These are phyloP conservation scores for Protobothrops mucrosquamatus DNA, from an alignment of 2,113 vertebrate genomes.

Conservation along the genomic window DNA sequence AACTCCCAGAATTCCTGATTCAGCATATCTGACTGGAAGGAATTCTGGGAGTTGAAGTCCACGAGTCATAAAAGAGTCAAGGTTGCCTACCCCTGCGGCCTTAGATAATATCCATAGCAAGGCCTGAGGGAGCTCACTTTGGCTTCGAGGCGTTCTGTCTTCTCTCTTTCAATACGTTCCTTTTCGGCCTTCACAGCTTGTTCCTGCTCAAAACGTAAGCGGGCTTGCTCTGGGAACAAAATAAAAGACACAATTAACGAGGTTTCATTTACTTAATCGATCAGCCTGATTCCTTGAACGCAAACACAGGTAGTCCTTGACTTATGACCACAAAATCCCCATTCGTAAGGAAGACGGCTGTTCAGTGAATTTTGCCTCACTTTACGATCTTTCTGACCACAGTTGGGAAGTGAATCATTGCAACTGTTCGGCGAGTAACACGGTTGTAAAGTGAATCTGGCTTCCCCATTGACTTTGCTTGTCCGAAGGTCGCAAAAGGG, in stretches of 20 bases:
- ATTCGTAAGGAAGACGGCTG: too few relatives aligned
- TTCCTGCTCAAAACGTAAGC: constrained; percentile 70
- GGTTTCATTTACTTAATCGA: not conserved
- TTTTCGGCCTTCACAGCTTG: constrained; percentile 73
- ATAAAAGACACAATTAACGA: not conserved
- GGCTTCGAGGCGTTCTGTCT: constrained; percentile 68
- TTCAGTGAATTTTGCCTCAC: too few relatives aligned
- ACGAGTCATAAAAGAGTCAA: too few relatives aligned
- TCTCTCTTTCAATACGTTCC: constrained; percentile 70
- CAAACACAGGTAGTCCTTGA: not conserved
- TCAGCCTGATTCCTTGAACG: not conserved
- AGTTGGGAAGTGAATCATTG: too few relatives aligned
- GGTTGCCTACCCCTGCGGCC: not conserved
- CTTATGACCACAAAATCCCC: too few relatives aligned
- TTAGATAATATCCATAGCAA: not conserved
- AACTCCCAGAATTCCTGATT: too few relatives aligned
- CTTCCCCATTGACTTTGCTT: not conserved
- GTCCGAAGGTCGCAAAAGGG: not conserved
- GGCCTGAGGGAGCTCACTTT: constrained; percentile 70
- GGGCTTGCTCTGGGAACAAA: constrained; percentile 74
- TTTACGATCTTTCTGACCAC: too few relatives aligned
- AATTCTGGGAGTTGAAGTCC: not conserved
- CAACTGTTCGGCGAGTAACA: not conserved
- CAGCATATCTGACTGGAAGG: too few relatives aligned
- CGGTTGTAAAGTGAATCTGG: not conserved